Percentiles rank a stretch among this genome's conserved stretches.
Evolutionary conservation across 1,140 invertebrate species (phyloP).

Genomic region (Homarus americanus): DNA sequence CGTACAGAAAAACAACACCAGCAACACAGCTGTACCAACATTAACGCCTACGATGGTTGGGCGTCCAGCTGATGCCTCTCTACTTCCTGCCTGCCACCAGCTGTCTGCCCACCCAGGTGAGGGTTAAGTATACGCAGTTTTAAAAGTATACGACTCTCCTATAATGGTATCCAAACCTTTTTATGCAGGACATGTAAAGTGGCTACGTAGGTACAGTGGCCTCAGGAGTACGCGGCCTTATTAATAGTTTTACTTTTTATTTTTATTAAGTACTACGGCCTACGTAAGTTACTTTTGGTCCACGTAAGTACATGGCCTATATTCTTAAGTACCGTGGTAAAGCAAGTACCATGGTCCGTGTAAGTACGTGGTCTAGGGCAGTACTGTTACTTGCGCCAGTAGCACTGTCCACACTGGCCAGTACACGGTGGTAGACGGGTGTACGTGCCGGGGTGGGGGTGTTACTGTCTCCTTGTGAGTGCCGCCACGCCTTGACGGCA

Average conservation of each 20-base stretch:
- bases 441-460: not conserved
- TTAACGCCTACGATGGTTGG: not conserved
- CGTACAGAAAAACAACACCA: conserved; percentile 63
- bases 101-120: conserved; percentile 27
- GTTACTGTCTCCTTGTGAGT: not conserved
- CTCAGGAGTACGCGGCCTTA: conserved; percentile 57
- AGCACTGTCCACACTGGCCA: not conserved
- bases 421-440: not conserved
- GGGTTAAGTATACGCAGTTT: conserved; percentile 60
- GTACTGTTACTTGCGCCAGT: not conserved
- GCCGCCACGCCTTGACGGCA: not conserved
- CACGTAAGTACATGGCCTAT: conserved; percentile 27
- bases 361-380: not conserved
- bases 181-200: conserved; percentile 69
- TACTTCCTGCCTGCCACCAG: conserved; percentile 33
- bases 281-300: conserved; percentile 16
- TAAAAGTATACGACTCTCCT: conserved; percentile 66
- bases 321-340: conserved; percentile 21
- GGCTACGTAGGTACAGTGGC: conserved; percentile 27
- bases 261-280: conserved; percentile 11
- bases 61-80: not conserved
- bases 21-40: conserved; percentile 58
- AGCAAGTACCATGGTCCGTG: conserved; percentile 14
- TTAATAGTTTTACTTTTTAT: too few species aligned
- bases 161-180: conserved; percentile 71